Evolutionary conservation across 2,113 vertebrate genomes (phyloP).

Genomic region (rat (Rattus norvegicus)): GRCr8 NC_086037.1:4815501-4816000

Average conservation of each 20-base stretch:
- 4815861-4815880: neutral
- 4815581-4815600: neutral
- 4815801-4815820: neutral
- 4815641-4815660: no score
- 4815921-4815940: neutral
- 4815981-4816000: neutral
- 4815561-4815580: neutral
- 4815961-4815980: neutral
- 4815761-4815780: neutral
- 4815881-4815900: neutral
- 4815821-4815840: neutral
- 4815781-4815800: neutral
- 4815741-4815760: fast-evolving
- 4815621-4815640: neutral
- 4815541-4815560: neutral
- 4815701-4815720: neutral
- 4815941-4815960: neutral
- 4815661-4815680: no score
- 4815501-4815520: conserved; percentile 75
- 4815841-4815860: neutral
- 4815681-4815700: no score
- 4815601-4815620: neutral
- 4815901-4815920: neutral
- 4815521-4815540: conserved; percentile 56
- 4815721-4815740: neutral